Base-by-base conservation (phyloP, 2,113 vertebrate genomes). In the Pampusana beccarii region DNA sequence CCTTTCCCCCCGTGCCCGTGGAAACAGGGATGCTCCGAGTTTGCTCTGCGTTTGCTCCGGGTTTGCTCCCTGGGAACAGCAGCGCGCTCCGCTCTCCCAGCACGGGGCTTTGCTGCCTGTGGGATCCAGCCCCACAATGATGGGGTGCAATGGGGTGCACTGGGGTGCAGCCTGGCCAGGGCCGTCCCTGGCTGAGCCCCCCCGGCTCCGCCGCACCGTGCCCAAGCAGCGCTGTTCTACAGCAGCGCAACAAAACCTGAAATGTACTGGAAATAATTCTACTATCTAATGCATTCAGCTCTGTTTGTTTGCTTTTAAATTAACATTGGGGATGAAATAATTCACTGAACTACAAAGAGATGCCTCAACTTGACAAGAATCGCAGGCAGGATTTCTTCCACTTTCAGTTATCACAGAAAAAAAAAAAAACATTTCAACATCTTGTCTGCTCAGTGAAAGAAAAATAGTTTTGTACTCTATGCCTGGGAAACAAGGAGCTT, bases 241-340 rank as follows among this genome's bases (percentile, higher is more conserved):
- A 79, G 42, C 15, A 2, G 40, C 7, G 7, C 56, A 60, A 92
- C 74, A 88, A 77, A 88, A 54, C 88, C 93, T 80, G 93, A 86
- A 96, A 93, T 54, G 92, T 86, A 77, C 90, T 93, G 93, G 96
- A 96, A 96, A 93, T 93, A 92, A 94, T 93, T 93, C 93, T 60
- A 40, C 82, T 80, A 80, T 88, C 88, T 38, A 92, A 83, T 15
- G 60, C 86, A 88, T 95, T 96, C 95, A 93, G 90, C 82, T 86
- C 93, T 86, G 94, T 96, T 96, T 97, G 95, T 95, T 97, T 96
- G 95, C 92, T 96, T 96, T 95, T 80, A 97, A 96, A 96, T 97
- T 94, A 95, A 94, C 94, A 79, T 80, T 3, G 64, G 72, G 92
- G 96, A 78, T 80, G 93, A 92, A 97, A 93, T 95, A 81, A 96